Percentiles rank a stretch among this genome's conserved stretches.
phyloP scores from a whole-genome alignment of 2,113 vertebrate species.

The Natator depressus region DNA sequence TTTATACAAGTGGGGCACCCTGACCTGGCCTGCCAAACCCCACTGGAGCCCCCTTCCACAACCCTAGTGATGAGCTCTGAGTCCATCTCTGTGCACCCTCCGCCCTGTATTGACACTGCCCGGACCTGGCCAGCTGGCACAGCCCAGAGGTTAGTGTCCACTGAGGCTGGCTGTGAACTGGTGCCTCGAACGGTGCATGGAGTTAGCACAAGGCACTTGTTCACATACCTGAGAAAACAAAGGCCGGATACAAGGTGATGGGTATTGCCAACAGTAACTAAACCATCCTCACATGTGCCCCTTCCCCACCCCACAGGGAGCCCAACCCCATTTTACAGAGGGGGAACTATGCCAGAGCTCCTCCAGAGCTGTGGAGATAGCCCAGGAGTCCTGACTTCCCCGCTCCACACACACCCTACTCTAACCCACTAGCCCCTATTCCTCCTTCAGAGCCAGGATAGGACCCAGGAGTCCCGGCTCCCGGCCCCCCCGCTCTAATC shows the following conservation, averaged over 20 bases:
- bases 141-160: not conserved
- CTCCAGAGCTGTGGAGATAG: too few species aligned
- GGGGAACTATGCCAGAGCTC: too few species aligned
- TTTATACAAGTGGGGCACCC: not conserved
- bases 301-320: not conserved
- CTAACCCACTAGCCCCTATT: not conserved
- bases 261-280: not conserved
- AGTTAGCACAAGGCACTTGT: not conserved
- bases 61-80: not conserved
- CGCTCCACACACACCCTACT: not conserved
- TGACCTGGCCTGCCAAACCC: not conserved
- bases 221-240: too few species aligned
- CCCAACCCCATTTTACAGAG: too few species aligned
- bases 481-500: not conserved
- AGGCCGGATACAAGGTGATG: too few species aligned
- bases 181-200: too few species aligned
- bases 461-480: too few species aligned
- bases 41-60: not conserved
- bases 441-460: too few species aligned
- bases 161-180: too few species aligned
- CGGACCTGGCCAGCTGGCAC: not conserved
- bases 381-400: too few species aligned
- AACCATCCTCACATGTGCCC: not conserved
- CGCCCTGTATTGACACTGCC: not conserved
- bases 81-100: not conserved